Base-by-base conservation (phyloP, 2,888 invertebrate species). In the Drosophila neutralis region DNA sequence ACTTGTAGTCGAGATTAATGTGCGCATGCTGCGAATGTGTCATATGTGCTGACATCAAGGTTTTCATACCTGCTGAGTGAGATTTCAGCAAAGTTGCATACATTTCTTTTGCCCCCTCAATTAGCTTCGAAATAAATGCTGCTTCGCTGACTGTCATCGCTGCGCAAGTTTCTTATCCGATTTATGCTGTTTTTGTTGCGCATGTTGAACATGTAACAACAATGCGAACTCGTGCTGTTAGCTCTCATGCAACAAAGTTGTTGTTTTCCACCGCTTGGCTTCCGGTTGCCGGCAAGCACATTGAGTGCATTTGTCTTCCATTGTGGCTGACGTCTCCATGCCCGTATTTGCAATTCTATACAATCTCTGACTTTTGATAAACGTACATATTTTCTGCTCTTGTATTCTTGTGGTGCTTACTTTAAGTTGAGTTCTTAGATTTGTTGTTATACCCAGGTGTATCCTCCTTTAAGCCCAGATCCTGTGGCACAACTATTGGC, bases 281-380 rank as follows among this genome's bases (percentile, higher is more conserved):
- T 53, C 51, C 33, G 31, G 27, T 40, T 45, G 27, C 48, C 21
- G 35, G 31, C 27, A 60, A 27, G 36, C 35, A 24, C 24, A 45
- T 15, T 24, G 24, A 24, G 45, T 45, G 45, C 45, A 24, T 29
- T 18, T 56, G 24, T 52, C 35, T 24, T 48, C 31, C 54, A 53
- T 45, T 73, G 72, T 58, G 83, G 76, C 53, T 76, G 70, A 80
- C 76, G 72, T 76, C 64, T 66, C 52, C 60, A 63, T 65, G 35
- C 58, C 54, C 38, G 51, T 63, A 60, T 69, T 76, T 63, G 57
- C 57, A 82, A 84, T 76, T 65, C 53, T 59, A 82, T 82, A 76
- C 76, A 78, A 82, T 59, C 60, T 61, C 29, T 76, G 61, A 76
- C 73, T 74, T 79, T 87, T 79, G 71, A 67, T 72, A 57, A 52